Evolutionary conservation across 1,140 invertebrate species (phyloP).

Genomic region (Schlechtendalia chinensis): DNA sequence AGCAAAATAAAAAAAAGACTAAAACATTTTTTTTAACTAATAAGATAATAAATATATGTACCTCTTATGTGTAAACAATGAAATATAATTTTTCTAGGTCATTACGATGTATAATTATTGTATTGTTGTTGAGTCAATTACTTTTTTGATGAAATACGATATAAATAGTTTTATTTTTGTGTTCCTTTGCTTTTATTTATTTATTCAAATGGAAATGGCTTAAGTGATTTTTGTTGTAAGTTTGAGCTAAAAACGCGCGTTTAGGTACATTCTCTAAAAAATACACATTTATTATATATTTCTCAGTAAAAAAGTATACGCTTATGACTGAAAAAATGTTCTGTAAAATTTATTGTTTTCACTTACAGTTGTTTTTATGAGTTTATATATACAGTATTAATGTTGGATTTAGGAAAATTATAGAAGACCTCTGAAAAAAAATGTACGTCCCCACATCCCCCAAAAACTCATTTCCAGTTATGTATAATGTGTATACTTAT

Average conservation of each 20-base stretch:
- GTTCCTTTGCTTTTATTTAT: slow-evolving; percentile 26
- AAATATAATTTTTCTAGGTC: slow-evolving; percentile 7
- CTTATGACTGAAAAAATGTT: too few species aligned
- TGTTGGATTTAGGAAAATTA: too few species aligned
- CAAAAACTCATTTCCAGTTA: too few species aligned
- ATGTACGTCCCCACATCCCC: too few species aligned
- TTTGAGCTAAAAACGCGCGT: slow-evolving; percentile 8
- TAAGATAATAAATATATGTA: slow-evolving; percentile 7
- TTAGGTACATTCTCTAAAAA: not conserved
- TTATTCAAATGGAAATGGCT: too few species aligned
- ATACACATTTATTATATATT: too few species aligned
- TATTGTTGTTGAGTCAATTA: slow-evolving; percentile 44
- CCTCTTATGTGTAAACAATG: not conserved
- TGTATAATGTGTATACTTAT: too few species aligned
- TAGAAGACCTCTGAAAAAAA: too few species aligned
- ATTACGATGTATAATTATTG: slow-evolving; percentile 31
- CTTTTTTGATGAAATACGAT: slow-evolving; percentile 20
- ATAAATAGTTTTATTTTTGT: slow-evolving; percentile 34
- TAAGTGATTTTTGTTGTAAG: not conserved
- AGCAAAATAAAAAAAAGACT: slow-evolving; percentile 5
- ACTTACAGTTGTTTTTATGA: too few species aligned
- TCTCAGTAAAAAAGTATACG: too few species aligned
- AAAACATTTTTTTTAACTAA: not conserved
- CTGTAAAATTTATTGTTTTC: too few species aligned
- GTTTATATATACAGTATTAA: too few species aligned